Base-by-base conservation (phyloP, 2,888 invertebrate genomes). In the Drosophila hamatofila region DNA sequence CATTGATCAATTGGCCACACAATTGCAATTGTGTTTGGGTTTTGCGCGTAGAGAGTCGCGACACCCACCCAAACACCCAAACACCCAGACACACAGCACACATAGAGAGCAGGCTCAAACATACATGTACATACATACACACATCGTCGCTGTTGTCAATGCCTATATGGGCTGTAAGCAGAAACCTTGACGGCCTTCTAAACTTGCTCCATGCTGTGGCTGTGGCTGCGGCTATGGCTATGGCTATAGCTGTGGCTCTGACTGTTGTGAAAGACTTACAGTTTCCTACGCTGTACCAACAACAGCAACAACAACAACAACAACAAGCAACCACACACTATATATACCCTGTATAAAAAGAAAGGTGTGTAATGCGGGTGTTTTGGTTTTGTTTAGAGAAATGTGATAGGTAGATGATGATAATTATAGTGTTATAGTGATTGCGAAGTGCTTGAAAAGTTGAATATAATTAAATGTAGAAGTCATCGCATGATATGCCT, bases 101-200 rank as follows among this genome's bases (percentile, higher is more conserved):
- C 2, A 27, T 12, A 52, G 12, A 23, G 37, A 41, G 48, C 33
- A 30, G 46, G 41, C 49, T 42, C 8, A 51, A 48, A 48, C 52
- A 52, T 33, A 56, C 70, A 58, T 27, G 7, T 37, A 2, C 25
- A 5, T 1, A 49, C 52, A 52, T 42, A 52, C 62, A 55, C 48
- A 12, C 27, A n/a, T 11, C 27, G 27, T 18, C 30, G 27, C 49
- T 57, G 35, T 21, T 14, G 66, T 35, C 52, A 37, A 52, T 52
- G 25, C 35, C 51, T 58, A 62, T 77, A 72, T 75, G 77, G 61
- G 23, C 52, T 67, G 77, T 67, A 80, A 77, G 78, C 74, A 60
- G 69, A 77, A 77, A 88, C 84, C 87, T 83, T 80, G 83, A 75
- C 83, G 83, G 89, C 83, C 83, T 88, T 84, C 83, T 84, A 78